Evolutionary conservation across 2,888 invertebrate species (phyloP).

Genomic region (Eupeodes luniger): DNA sequence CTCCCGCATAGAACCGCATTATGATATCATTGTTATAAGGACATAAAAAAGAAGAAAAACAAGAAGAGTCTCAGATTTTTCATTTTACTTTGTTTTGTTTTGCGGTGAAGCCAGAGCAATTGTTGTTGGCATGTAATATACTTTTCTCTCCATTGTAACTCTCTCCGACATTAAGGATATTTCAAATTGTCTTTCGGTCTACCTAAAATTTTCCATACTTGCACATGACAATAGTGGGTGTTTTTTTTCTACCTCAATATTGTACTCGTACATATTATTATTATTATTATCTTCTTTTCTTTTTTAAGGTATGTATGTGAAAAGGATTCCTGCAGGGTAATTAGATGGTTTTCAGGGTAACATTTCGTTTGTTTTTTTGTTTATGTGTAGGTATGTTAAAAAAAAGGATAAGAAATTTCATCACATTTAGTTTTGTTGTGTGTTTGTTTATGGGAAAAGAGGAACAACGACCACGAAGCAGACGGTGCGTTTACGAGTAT

Average conservation of each 20-base stretch:
- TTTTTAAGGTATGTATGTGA: background rate
- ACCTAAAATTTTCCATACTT: constrained; percentile 33
- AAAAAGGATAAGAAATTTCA: constrained; percentile 39
- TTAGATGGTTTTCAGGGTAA: constrained; percentile 60
- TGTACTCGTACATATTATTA: constrained; percentile 3
- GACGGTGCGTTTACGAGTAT: constrained; percentile 14
- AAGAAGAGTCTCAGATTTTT: constrained; percentile 58
- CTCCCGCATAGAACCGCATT: constrained; percentile 58
- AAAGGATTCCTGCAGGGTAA: constrained; percentile 52
- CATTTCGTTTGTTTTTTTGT: background rate
- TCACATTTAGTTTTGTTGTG: constrained; percentile 21
- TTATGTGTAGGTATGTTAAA: background rate
- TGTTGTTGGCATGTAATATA: constrained; percentile 66
- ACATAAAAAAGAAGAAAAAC: constrained; percentile 4
- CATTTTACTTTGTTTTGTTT: constrained; percentile 22
- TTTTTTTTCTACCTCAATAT: background rate
- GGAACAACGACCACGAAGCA: background rate
- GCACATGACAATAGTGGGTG: background rate
- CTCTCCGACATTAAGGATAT: constrained; percentile 60
- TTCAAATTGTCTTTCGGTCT: constrained; percentile 65
- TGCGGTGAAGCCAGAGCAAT: constrained; percentile 51
- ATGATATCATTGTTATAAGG: constrained; percentile 60
- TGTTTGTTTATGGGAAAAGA: background rate
- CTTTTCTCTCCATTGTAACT: constrained; percentile 58
- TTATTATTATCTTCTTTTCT: constrained; percentile 6